Base-by-base conservation (phyloP, 2,888 invertebrate genomes). In the Cosmorhoe ocellata region DNA sequence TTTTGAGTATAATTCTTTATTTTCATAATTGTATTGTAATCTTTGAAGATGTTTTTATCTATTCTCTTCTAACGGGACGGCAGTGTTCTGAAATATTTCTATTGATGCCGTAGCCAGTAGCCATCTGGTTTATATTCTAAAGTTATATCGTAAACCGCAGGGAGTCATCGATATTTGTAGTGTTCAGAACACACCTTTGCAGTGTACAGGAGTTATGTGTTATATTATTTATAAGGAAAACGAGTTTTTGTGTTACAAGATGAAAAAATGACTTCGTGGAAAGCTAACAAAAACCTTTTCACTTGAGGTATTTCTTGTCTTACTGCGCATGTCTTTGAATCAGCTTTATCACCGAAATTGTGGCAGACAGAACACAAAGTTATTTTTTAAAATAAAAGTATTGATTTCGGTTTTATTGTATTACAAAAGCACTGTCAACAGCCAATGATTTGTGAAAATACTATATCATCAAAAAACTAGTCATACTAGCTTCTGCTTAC, bases 111-210 rank as follows among this genome's bases (percentile, higher is more conserved):
- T 64, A 77, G 82, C 79, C 74, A 79, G n/a, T n/a, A n/a, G 90
- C 88, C 89, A 90, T 90, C 89, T 90, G 89, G 89, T 81, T 85
- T 84, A 80, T 82, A 85, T 86, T 87, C 89, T 90, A 90, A 88
- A 89, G 84, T 90, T 90, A 84, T 86, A 87, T 86, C 85, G 87
- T 89, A 85, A 88, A 90, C 84, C 80, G 76, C 76, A 74, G 75
- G 76, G 78, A 81, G 81, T 81, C 81, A 80, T 79, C 79, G 71
- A 69, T 81, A 80, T 82, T 80, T 75, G 76, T 73, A 71, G 77
- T 69, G 54, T 66, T 75, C 68, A 68, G 61, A 58, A 66, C 63
- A 64, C 58, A 61, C 62, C 50, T 64, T 63, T 66, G 12, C 22
- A 34, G 24, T 8, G 10, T 14, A 36, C 3, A 9, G 11, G 2